These are phyloP conservation scores for Hydraecia micacea DNA, from an alignment of 2,888 invertebrate species.

Conservation along the genomic window DNA sequence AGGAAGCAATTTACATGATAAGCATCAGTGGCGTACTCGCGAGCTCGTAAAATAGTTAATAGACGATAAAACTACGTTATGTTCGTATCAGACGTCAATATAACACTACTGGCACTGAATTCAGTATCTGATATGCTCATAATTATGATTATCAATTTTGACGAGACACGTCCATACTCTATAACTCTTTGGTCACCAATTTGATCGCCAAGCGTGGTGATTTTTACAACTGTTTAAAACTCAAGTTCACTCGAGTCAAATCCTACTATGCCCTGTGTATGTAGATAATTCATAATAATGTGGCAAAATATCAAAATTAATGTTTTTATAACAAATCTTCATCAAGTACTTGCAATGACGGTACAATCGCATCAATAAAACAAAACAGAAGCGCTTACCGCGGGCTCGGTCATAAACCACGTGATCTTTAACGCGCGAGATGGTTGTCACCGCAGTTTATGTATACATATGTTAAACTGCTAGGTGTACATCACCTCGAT, in stretches of 20 bases:
- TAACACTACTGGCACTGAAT: background rate
- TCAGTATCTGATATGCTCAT: background rate
- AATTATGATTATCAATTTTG: background rate
- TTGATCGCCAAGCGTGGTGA: background rate
- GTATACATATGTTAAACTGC: no score
- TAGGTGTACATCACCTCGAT: no score
- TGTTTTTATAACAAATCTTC: background rate
- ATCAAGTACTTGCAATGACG: background rate
- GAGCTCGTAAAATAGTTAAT: slow-evolving; percentile 44
- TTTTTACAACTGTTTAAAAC: no score
- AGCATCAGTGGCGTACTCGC: slow-evolving; percentile 33
- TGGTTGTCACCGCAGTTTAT: no score
- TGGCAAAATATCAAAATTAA: background rate
- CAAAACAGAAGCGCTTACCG: no score
- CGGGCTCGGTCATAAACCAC: no score
- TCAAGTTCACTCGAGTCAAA: background rate
- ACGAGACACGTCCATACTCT: background rate
- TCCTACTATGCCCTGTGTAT: background rate
- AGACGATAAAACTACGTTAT: slow-evolving; percentile 41
- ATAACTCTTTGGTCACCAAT: background rate
- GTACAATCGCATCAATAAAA: no score
- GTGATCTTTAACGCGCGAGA: no score
- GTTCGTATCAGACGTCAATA: background rate
- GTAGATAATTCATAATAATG: background rate
- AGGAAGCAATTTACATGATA: slow-evolving; percentile 42